Conservation (phyloP, 1,140 invertebrate species). For the Caenorhabditis brenneri region DNA sequence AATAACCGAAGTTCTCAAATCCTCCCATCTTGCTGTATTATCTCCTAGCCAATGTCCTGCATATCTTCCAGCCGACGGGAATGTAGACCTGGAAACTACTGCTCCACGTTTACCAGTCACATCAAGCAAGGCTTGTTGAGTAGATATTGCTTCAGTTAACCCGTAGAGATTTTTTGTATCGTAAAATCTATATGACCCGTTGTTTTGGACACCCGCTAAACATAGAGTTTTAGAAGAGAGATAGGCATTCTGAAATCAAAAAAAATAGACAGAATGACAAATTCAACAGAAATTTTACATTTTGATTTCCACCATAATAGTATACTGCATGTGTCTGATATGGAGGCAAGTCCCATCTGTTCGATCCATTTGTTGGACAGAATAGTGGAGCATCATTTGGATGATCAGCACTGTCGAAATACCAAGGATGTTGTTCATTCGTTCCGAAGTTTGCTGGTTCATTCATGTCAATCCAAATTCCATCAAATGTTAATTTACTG, state of each 20-base stretch:
- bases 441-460: slow-evolving; percentile 60
- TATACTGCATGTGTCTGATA: slow-evolving; percentile 48
- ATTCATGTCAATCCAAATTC: slow-evolving; percentile 66
- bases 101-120: slow-evolving; percentile 50
- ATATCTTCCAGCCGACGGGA: slow-evolving; percentile 74
- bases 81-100: slow-evolving; percentile 72
- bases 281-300: too few relatives aligned
- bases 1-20: slow-evolving; percentile 73
- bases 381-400: slow-evolving; percentile 36
- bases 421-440: too few relatives aligned
- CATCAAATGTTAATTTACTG: slow-evolving; percentile 60
- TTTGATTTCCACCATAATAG: too few relatives aligned
- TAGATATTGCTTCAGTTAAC: slow-evolving; percentile 78
- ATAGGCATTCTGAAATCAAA: too few relatives aligned
- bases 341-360: slow-evolving; percentile 56
- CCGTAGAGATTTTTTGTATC: slow-evolving; percentile 84
- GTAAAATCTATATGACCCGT: slow-evolving; percentile 75
- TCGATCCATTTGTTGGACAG: slow-evolving; percentile 55
- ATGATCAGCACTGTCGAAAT: slow-evolving; percentile 51
- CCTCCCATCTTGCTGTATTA: slow-evolving; percentile 72
- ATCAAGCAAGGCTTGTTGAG: slow-evolving; percentile 69
- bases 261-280: too few relatives aligned
- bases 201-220: too few relatives aligned
- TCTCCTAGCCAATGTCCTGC: slow-evolving; percentile 76
- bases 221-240: slow-evolving; percentile 81